phyloP scores from a whole-genome alignment of 2,797 vertebrate genomes.

The Xenentodon cancila region DNA sequence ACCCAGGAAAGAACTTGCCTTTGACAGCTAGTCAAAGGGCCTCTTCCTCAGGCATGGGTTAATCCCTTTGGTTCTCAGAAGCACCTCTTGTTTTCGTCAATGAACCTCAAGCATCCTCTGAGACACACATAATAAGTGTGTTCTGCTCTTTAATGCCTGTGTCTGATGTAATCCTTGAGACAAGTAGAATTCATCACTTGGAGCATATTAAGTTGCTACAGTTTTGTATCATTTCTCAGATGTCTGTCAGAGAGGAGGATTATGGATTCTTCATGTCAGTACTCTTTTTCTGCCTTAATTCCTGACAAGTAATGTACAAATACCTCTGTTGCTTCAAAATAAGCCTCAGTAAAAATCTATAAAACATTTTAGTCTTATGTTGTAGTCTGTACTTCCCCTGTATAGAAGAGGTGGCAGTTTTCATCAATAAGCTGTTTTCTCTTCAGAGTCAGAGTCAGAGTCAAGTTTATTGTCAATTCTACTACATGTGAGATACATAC shows the following conservation, averaged over 20 bases:
- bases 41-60: slow-evolving; percentile 39
- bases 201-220: slow-evolving; percentile 8
- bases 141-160: slow-evolving; percentile 42
- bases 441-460: too few relatives aligned
- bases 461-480: too few relatives aligned
- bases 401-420: too few relatives aligned
- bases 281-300: neutral
- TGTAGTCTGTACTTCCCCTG: too few relatives aligned
- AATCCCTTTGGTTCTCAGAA: slow-evolving; percentile 34
- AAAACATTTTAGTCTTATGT: too few relatives aligned
- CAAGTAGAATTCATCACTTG: slow-evolving; percentile 6
- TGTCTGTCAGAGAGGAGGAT: slow-evolving; percentile 20
- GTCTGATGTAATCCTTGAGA: slow-evolving; percentile 16
- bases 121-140: slow-evolving; percentile 26
- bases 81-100: slow-evolving; percentile 41
- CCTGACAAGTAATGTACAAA: neutral
- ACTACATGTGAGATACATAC: too few relatives aligned
- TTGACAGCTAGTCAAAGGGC: slow-evolving; percentile 43
- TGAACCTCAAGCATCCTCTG: slow-evolving; percentile 26
- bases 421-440: too few relatives aligned
- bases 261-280: neutral
- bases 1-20: slow-evolving; percentile 36
- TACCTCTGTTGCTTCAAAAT: neutral
- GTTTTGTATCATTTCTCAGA: slow-evolving; percentile 15
- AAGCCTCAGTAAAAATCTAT: too few relatives aligned